phyloP scores from a whole-genome alignment of 2,113 vertebrate genomes.

The Oncorhynchus nerka region DNA sequence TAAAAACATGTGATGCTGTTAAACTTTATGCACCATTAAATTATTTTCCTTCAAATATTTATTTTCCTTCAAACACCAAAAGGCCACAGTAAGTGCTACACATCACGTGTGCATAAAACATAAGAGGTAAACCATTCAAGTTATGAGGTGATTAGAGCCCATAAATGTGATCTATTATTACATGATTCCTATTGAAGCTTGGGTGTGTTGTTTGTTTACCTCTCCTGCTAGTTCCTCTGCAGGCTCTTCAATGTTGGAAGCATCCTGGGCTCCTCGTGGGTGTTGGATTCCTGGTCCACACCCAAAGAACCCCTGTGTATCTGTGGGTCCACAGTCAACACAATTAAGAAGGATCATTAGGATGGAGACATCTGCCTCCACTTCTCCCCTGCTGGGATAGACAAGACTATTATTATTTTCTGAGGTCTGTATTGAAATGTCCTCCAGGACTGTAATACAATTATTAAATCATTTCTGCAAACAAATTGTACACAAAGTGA shows the following conservation, averaged over 20 bases:
- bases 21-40: no score
- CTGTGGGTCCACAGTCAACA: not conserved
- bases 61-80: no score
- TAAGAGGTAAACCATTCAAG: not conserved
- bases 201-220: not conserved
- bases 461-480: no score
- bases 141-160: not conserved
- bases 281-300: not conserved
- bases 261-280: not conserved
- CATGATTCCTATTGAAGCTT: not conserved
- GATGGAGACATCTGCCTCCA: conserved; percentile 7
- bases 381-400: not conserved
- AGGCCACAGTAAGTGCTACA: not conserved
- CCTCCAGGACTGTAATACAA: no score
- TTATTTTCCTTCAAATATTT: no score
- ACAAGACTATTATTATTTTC: not conserved
- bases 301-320: not conserved
- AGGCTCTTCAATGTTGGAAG: not conserved
- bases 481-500: no score
- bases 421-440: no score
- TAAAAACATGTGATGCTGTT: not conserved
- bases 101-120: not conserved
- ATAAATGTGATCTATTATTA: not conserved
- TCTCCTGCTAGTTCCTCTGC: not conserved
- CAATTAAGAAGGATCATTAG: conserved; percentile 1